Evolutionary conservation across 1,140 invertebrate species (phyloP), one percentile per base, ranked within the genome.

Genomic region (Thaumatotibia leucotreta): DNA sequence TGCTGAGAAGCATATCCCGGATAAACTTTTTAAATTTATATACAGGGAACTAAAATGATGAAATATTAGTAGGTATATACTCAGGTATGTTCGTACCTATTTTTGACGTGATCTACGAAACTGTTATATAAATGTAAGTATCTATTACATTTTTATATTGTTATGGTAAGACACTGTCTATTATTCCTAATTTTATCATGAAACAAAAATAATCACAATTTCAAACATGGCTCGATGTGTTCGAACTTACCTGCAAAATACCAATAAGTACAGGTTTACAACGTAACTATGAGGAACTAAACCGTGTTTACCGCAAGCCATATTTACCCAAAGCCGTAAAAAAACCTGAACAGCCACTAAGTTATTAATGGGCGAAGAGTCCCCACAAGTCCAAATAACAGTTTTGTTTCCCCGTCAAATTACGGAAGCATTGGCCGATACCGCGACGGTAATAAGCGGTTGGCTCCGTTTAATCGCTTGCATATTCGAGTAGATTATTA

Each of bases 381-480:
- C 61, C 54, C 49, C 63, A 68, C 63, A 50, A 65, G 50, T 33
- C 63, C 49, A 79, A 82, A 81, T 83, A 77, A 77, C 74, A 83
- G 79, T 84, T 80, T 84, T 79, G 73, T 74, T 45, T 69, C 65
- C 66, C 71, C 72, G 73, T 68, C 63, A 73, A 76, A 82, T 82
- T 80, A 82, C 76, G 50, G 67, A 64, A 70, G 66, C 50, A 52
- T 73, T 69, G 45, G 64, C 39, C 39, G 39, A 45, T 52, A 24
- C 68, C 33, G 35, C 52, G 64, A 22, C 65, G 62, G 64, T 73
- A 75, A 77, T 73, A 68, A 73, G 68, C 70, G 73, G 65, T 72
- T 69, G 71, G 64, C 73, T 50, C 64, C 82, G 73, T 86, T 88
- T 86, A 86, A 86, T 86, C 85, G 81, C 72, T 78, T 86, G 76